Conservation (phyloP, 2,797 vertebrate species). For the Selene dorsalis region DNA sequence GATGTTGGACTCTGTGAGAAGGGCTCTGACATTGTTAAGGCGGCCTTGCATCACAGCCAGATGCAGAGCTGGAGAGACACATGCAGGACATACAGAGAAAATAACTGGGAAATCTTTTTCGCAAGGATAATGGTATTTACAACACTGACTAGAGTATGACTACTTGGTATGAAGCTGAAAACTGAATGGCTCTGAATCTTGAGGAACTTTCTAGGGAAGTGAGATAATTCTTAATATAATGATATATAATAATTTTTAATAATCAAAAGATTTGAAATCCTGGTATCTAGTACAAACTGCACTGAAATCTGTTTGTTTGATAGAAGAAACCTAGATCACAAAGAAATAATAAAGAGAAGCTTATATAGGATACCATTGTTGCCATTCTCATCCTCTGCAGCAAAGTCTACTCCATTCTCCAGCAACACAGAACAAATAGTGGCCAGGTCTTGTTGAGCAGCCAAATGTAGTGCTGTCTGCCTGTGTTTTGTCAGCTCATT, state of each 20-base stretch:
- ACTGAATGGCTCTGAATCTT: no score
- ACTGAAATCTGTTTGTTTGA: not conserved
- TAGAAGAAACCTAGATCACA: not conserved
- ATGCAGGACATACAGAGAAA: not conserved
- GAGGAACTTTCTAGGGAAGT: no score
- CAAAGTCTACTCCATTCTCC: constrained; percentile 96
- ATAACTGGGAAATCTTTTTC: not conserved
- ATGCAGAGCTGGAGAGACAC: constrained; percentile 89
- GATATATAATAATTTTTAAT: no score
- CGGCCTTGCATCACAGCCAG: constrained; percentile 98
- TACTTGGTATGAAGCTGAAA: no score
- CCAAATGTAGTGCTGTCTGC: constrained; percentile 96
- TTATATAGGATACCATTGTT: constrained; percentile 89
- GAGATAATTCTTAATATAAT: no score
- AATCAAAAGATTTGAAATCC: no score
- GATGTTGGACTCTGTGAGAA: constrained; percentile 96
- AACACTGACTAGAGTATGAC: not conserved
- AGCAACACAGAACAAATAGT: constrained; percentile 97
- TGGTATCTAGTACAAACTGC: not conserved
- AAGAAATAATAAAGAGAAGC: not conserved
- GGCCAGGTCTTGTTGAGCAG: constrained; percentile 96
- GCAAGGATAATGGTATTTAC: not conserved
- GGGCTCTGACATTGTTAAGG: constrained; percentile 93
- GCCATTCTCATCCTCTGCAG: constrained; percentile 96
- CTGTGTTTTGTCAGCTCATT: constrained; percentile 98